Evolutionary conservation across 1,140 invertebrate species (phyloP).

Genomic region (Anoplophora glabripennis): DNA sequence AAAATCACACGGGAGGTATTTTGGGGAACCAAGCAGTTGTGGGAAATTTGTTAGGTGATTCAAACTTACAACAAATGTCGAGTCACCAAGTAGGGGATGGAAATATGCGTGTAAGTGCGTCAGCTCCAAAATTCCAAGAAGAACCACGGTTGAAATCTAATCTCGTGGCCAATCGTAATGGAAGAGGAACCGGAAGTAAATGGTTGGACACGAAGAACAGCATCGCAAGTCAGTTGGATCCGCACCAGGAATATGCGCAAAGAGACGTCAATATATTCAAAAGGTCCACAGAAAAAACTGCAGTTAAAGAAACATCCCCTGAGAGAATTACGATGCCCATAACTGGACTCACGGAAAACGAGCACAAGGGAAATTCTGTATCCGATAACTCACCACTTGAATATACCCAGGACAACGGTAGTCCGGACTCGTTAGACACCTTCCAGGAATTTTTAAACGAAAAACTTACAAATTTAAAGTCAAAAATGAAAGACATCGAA

Average conservation of each 20-base stretch:
- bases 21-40: conserved; percentile 30
- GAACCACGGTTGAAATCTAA: neutral
- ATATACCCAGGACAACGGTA: neutral
- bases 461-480: neutral
- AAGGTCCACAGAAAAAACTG: neutral
- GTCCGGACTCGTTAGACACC: neutral
- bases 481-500: neutral
- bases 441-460: conserved; percentile 6
- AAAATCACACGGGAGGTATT: conserved; percentile 24
- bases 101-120: neutral
- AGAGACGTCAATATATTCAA: conserved; percentile 3
- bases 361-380: neutral
- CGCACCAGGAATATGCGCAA: neutral
- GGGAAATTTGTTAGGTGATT: conserved; percentile 1
- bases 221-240: neutral
- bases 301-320: too few species aligned
- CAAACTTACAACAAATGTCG: neutral
- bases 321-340: neutral
- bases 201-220: neutral
- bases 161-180: neutral
- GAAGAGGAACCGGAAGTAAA: neutral
- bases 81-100: too few species aligned
- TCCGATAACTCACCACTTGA: neutral
- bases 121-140: neutral
- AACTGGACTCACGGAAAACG: neutral